phyloP scores from a whole-genome alignment of 1,140 invertebrate species.

The Lineus longissimus region DNA sequence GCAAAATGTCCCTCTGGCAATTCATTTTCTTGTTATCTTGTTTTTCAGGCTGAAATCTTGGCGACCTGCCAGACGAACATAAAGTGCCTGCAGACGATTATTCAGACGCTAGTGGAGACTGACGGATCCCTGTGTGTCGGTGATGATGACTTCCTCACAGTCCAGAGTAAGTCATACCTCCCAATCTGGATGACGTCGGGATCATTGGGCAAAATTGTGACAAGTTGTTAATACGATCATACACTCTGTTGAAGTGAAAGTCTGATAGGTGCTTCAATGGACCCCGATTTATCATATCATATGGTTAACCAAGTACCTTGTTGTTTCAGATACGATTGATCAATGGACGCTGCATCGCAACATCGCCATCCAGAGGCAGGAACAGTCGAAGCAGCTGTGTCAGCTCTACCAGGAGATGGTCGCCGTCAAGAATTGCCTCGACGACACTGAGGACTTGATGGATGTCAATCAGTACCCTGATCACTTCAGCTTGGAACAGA shows the following conservation, averaged over 20 bases:
- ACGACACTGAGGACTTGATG: conserved; percentile 31
- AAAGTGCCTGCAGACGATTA: conserved; percentile 62
- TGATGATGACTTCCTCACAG: conserved; percentile 35
- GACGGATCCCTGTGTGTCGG: conserved; percentile 31
- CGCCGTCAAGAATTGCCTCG: conserved; percentile 42
- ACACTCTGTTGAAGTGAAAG: not conserved
- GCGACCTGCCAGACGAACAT: conserved; percentile 72
- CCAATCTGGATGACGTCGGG: not conserved
- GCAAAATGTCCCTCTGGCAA: too few species aligned
- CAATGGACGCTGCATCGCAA: conserved; percentile 60
- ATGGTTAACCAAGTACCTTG: too few species aligned
- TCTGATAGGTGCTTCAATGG: too few species aligned
- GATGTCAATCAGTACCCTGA: conserved; percentile 28
- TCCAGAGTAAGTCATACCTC: conserved; percentile 27
- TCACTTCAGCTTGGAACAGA: conserved; percentile 53
- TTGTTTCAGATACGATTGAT: conserved; percentile 60
- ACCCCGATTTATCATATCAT: too few species aligned
- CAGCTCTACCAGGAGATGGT: conserved; percentile 56
- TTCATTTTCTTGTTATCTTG: not conserved
- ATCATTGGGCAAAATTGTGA: not conserved
- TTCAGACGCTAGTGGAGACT: conserved; percentile 41
- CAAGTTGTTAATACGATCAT: not conserved
- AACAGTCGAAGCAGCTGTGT: conserved; percentile 40
- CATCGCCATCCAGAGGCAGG: conserved; percentile 57
- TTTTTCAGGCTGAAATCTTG: conserved; percentile 68